Evolutionary conservation across 53 echinoderm and acorn worm genomes (phyloP).

Genomic region (Patiria pectinifera): DNA sequence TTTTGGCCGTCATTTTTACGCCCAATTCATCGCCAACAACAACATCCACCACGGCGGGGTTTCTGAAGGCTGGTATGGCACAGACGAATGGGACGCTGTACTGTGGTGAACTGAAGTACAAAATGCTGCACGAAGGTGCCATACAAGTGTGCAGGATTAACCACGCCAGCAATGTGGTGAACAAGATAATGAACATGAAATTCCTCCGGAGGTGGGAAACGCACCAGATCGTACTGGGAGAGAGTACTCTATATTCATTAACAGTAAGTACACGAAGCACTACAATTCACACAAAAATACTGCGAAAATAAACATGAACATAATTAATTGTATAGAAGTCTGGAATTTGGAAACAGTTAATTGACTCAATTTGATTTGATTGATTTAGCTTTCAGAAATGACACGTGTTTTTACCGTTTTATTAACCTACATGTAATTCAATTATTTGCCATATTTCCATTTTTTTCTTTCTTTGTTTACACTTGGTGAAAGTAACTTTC

Average conservation of each 20-base stretch:
- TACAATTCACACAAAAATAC: not conserved
- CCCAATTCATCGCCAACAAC: too few relatives aligned
- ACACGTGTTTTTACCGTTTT: too few relatives aligned
- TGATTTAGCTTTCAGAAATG: too few relatives aligned
- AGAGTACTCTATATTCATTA: constrained; percentile 88
- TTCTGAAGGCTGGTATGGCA: constrained; percentile 23
- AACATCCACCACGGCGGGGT: constrained; percentile 42
- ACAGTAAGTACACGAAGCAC: constrained; percentile 77
- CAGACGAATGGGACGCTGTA: constrained; percentile 38
- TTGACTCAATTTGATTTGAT: too few relatives aligned
- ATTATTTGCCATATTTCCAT: too few relatives aligned
- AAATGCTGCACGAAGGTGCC: constrained; percentile 88
- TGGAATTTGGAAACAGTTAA: too few relatives aligned
- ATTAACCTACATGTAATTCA: too few relatives aligned
- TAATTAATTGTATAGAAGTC: too few relatives aligned
- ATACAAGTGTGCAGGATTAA: constrained; percentile 92
- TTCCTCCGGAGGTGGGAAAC: constrained; percentile 90
- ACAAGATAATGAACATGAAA: constrained; percentile 94
- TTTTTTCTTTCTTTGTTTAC: too few relatives aligned
- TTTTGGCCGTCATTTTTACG: not conserved
- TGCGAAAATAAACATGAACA: too few relatives aligned
- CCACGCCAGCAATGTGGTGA: constrained; percentile 93
- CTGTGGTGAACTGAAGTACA: constrained; percentile 89
- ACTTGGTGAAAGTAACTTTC: too few relatives aligned
- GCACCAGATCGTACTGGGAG: constrained; percentile 89